A percentile compares a stretch with the other conserved stretches of the same genome.
phyloP scores from a whole-genome alignment of 2,797 vertebrate species.

The Carapus acus region DNA sequence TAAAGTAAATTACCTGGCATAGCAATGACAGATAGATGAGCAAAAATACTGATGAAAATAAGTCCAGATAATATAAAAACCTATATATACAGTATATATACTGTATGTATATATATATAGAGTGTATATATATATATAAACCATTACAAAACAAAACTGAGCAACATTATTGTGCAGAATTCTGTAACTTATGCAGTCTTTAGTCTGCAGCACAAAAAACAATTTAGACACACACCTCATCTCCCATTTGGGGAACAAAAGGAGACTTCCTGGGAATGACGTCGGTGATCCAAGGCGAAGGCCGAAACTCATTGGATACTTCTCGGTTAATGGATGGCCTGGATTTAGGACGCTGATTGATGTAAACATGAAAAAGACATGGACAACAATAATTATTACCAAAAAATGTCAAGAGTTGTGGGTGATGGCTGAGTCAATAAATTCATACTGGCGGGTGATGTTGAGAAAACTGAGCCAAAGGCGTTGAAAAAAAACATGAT shows the following conservation, averaged over 20 bases:
- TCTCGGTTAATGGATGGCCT: slow-evolving; percentile 74
- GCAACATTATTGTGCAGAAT: background rate
- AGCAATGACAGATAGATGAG: background rate
- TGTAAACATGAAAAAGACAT: slow-evolving; percentile 9
- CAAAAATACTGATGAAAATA: background rate
- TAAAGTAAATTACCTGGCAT: slow-evolving; percentile 92
- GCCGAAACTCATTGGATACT: slow-evolving; percentile 83
- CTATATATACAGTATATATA: too few species aligned
- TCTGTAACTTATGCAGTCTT: too few species aligned
- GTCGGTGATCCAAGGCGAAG: slow-evolving; percentile 92
- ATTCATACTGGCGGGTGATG: too few species aligned
- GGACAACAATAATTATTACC: background rate
- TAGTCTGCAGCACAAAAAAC: too few species aligned
- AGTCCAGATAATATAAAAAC: too few species aligned
- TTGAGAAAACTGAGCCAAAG: background rate
- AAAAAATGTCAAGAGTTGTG: background rate
- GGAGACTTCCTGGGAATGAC: slow-evolving; percentile 91
- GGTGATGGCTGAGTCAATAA: background rate
- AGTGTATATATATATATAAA: too few species aligned
- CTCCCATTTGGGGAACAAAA: slow-evolving; percentile 97
- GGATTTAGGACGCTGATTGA: slow-evolving; percentile 65
- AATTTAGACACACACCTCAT: slow-evolving; percentile 83
- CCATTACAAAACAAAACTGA: background rate
- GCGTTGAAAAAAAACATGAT: background rate
- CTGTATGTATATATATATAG: too few species aligned